Conservation (phyloP, 2,113 vertebrate species). For the Vulpes lagopus region DNA sequence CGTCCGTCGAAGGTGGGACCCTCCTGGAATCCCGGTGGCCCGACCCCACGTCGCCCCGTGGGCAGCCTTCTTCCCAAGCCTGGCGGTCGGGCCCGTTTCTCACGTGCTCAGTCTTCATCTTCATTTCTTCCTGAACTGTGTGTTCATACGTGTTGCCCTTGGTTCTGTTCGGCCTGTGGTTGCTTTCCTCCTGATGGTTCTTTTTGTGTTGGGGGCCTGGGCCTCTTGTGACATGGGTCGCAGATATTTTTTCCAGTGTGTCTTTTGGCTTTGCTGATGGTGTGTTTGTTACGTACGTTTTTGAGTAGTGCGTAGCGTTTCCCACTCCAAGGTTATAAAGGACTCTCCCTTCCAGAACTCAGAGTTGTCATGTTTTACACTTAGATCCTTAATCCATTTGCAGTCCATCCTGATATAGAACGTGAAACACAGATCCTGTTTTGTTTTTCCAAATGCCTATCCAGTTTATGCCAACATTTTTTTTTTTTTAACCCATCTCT, state of each 20-base stretch:
- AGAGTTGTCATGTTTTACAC: background rate
- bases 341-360: background rate
- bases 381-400: conserved; percentile 4
- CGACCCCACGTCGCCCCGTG: background rate
- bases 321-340: background rate
- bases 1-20: background rate
- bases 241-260: background rate
- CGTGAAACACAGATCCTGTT: background rate
- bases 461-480: background rate
- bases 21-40: background rate
- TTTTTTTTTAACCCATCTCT: background rate
- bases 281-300: conserved; percentile 1
- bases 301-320: background rate
- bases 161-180: background rate
- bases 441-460: background rate
- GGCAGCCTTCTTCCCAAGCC: background rate
- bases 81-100: background rate
- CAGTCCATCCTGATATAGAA: background rate
- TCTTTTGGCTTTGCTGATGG: conserved; percentile 11
- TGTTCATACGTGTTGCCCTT: background rate
- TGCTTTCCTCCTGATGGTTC: background rate
- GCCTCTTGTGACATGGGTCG: background rate
- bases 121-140: background rate
- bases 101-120: background rate
- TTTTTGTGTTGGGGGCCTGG: conserved; percentile 2